phyloP scores from a whole-genome alignment of 2,113 vertebrate genomes.

The Oryzias curvinotus region DNA sequence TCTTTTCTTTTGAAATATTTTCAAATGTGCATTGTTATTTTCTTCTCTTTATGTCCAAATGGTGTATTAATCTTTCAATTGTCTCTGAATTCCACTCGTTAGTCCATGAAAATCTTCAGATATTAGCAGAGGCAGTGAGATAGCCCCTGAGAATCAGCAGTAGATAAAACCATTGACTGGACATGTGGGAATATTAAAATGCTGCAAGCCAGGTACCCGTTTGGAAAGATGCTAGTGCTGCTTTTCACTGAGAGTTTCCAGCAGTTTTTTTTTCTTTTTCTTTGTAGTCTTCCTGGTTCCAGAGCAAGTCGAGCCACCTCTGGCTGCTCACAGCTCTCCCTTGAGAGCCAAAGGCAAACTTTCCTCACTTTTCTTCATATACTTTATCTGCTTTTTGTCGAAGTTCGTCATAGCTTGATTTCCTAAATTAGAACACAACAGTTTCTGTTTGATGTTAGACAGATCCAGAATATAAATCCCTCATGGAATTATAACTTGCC shows the following conservation, averaged over 20 bases:
- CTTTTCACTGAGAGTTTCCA: slow-evolving; percentile 46
- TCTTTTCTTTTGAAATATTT: background rate
- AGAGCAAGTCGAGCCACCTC: slow-evolving; percentile 38
- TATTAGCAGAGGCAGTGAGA: slow-evolving; percentile 16
- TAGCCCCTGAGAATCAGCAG: slow-evolving; percentile 70
- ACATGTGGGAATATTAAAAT: slow-evolving; percentile 47
- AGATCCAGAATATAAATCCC: slow-evolving; percentile 37
- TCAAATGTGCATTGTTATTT: background rate
- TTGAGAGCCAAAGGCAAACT: slow-evolving; percentile 39
- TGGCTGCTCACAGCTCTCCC: slow-evolving; percentile 30
- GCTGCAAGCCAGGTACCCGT: slow-evolving; percentile 44
- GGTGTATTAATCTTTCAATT: background rate
- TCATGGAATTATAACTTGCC: slow-evolving; percentile 37
- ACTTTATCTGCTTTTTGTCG: slow-evolving; percentile 51
- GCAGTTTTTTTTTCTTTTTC: slow-evolving; percentile 23
- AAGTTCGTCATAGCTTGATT: slow-evolving; percentile 71
- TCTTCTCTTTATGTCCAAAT: background rate
- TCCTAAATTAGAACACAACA: slow-evolving; percentile 71
- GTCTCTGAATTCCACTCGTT: background rate
- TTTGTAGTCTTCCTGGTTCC: slow-evolving; percentile 59
- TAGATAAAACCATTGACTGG: slow-evolving; percentile 52
- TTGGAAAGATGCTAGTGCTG: slow-evolving; percentile 45
- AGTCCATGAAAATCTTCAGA: slow-evolving; percentile 19
- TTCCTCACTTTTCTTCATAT: slow-evolving; percentile 52
- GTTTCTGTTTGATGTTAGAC: slow-evolving; percentile 75